These are phyloP conservation scores for Eriocheir sinensis DNA, from an alignment of 1,140 invertebrate species.

Conservation along the genomic window DNA sequence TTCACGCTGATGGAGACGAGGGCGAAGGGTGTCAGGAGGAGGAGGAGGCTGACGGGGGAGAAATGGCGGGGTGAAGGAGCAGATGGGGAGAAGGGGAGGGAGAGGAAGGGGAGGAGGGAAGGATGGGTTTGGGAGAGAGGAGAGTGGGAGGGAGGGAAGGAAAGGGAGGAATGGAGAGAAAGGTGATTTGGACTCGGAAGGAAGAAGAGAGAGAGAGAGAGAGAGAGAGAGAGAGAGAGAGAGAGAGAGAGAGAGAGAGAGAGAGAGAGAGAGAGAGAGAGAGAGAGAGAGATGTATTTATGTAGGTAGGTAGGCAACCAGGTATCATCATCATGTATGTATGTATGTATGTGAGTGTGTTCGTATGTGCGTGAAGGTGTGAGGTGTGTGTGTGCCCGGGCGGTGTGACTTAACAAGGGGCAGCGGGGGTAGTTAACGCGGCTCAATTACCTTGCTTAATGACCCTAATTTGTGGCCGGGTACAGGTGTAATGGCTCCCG, in stretches of 20 bases:
- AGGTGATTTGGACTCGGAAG: background rate
- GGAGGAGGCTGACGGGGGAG: conserved; percentile 37
- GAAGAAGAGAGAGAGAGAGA: background rate
- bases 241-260: conserved; percentile 22
- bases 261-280: conserved; percentile 6
- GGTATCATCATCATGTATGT: background rate
- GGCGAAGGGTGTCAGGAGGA: background rate
- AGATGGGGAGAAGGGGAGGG: background rate
- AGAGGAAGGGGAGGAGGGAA: background rate
- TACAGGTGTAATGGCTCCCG: too few species aligned
- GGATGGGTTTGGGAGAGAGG: background rate
- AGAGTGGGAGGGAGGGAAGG: background rate
- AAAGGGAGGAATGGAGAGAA: background rate
- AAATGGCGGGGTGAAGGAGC: background rate
- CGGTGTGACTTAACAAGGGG: too few species aligned
- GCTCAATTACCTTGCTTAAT: too few species aligned
- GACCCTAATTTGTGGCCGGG: too few species aligned
- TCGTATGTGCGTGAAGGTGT: too few species aligned
- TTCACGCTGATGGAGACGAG: conserved; percentile 20
- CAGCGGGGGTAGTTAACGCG: too few species aligned
- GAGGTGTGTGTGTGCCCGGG: too few species aligned
- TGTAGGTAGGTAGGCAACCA: background rate
- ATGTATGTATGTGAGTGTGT: background rate
- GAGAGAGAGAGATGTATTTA: background rate
- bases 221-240: conserved; percentile 32